Evolutionary conservation across 2,888 invertebrate genomes (phyloP).

Genomic region (Lasius fuliginosus): DNA sequence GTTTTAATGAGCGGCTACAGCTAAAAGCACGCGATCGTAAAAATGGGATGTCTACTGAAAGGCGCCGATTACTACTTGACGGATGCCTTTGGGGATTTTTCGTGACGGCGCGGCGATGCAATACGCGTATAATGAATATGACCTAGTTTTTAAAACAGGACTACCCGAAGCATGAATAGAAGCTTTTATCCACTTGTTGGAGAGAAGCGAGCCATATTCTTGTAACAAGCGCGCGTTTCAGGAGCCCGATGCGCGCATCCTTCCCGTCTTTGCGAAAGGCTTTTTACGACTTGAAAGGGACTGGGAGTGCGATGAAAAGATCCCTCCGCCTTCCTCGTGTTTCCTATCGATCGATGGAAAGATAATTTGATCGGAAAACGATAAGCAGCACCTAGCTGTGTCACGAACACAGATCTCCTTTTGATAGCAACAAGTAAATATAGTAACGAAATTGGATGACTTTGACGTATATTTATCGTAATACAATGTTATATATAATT

Average conservation of each 20-base stretch:
- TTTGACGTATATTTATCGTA: neutral
- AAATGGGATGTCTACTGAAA: conserved; percentile 38
- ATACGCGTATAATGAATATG: conserved; percentile 81
- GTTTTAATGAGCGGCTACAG: conserved; percentile 57
- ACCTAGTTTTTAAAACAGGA: conserved; percentile 80
- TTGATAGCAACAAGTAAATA: conserved; percentile 50
- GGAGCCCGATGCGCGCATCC: conserved; percentile 48
- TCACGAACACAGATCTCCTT: conserved; percentile 55
- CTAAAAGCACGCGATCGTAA: conserved; percentile 48
- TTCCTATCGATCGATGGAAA: conserved; percentile 48
- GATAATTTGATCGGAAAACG: conserved; percentile 66
- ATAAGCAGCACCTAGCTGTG: conserved; percentile 52
- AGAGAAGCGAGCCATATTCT: conserved; percentile 73
- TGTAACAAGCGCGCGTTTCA: conserved; percentile 68
- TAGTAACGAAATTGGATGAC: conserved; percentile 40
- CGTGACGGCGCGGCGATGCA: conserved; percentile 45
- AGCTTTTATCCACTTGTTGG: conserved; percentile 80
- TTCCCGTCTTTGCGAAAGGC: conserved; percentile 67
- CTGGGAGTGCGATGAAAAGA: conserved; percentile 63
- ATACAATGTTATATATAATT: neutral
- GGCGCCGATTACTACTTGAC: conserved; percentile 41
- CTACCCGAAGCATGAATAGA: conserved; percentile 72
- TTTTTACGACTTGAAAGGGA: conserved; percentile 69
- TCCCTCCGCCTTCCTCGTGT: conserved; percentile 47
- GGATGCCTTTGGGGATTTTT: conserved; percentile 44